Percentiles rank a stretch among this genome's conserved stretches.
phyloP scores from a whole-genome alignment of 2,888 invertebrate species.

The Oscheius sp. region DNA sequence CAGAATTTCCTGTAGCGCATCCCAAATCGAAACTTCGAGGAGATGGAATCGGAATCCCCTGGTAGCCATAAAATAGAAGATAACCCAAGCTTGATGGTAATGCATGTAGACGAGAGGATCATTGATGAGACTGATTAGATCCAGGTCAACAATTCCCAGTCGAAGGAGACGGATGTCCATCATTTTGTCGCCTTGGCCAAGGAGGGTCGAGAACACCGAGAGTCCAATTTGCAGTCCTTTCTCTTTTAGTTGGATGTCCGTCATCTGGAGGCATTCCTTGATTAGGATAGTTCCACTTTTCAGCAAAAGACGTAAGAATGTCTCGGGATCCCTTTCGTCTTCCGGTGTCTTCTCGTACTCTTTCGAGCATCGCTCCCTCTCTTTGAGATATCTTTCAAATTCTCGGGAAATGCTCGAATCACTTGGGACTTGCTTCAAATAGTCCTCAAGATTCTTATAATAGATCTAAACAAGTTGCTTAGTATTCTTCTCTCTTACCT shows the following conservation, averaged over 20 bases:
- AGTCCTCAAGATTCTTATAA: background rate
- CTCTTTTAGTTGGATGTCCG: conserved; percentile 7
- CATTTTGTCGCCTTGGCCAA: background rate
- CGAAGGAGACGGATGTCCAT: conserved; percentile 17
- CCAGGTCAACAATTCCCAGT: conserved; percentile 23
- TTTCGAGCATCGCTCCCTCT: conserved; percentile 10
- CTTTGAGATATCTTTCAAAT: background rate
- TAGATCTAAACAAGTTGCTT: conserved; percentile 17
- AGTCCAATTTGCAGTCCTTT: conserved; percentile 1
- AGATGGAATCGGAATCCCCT: conserved; percentile 22
- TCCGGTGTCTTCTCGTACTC: conserved; percentile 1
- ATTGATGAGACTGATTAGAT: conserved; percentile 13
- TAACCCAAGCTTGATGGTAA: conserved; percentile 21
- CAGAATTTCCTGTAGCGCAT: conserved; percentile 10
- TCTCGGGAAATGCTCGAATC: background rate
- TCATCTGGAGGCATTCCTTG: conserved; percentile 21
- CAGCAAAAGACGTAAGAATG: conserved; percentile 8
- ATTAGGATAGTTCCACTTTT: conserved; percentile 21
- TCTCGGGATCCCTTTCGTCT: conserved; percentile 13
- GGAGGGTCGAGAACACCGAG: conserved; percentile 8
- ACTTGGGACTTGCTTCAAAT: conserved; percentile 17
- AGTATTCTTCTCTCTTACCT: conserved; percentile 2
- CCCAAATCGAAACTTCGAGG: conserved; percentile 20
- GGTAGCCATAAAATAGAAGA: conserved; percentile 18
- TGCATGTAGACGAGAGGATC: conserved; percentile 11